Evolutionary conservation across 2,888 invertebrate species (phyloP).

Genomic region (Leptopilina myrica): DNA sequence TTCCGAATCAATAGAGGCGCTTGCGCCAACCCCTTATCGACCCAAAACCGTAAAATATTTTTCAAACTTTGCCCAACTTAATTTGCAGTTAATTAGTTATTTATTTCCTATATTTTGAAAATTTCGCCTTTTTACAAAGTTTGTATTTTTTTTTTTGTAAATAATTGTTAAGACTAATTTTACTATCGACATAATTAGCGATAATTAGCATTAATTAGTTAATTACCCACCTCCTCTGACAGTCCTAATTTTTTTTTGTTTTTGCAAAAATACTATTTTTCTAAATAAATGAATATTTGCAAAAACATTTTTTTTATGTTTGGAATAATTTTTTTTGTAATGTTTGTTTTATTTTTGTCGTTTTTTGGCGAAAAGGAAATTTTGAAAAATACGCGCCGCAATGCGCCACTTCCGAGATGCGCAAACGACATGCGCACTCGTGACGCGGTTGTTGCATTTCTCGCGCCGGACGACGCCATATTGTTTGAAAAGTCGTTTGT

Average conservation of each 20-base stretch:
- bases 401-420: slow-evolving; percentile 8
- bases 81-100: background rate
- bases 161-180: no score
- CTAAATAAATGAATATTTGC: no score
- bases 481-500: slow-evolving; percentile 40
- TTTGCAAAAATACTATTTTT: no score
- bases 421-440: slow-evolving; percentile 16
- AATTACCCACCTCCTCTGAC: no score
- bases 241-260: no score
- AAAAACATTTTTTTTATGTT: no score
- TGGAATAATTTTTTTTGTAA: no score
- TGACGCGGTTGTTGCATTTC: slow-evolving; percentile 10
- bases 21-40: slow-evolving; percentile 52
- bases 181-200: no score
- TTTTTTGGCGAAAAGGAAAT: slow-evolving; percentile 1
- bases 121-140: no score
- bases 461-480: slow-evolving; percentile 41
- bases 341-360: no score
- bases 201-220: no score
- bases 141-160: no score
- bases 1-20: slow-evolving; percentile 46
- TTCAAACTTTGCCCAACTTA: slow-evolving; percentile 36
- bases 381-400: slow-evolving; percentile 10
- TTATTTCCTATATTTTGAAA: background rate
- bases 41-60: slow-evolving; percentile 46